A percentile compares a stretch with the other conserved stretches of the same genome.
These are phyloP conservation scores for Mya arenaria DNA, from an alignment of 1,140 invertebrate genomes.

Conservation along the genomic window DNA sequence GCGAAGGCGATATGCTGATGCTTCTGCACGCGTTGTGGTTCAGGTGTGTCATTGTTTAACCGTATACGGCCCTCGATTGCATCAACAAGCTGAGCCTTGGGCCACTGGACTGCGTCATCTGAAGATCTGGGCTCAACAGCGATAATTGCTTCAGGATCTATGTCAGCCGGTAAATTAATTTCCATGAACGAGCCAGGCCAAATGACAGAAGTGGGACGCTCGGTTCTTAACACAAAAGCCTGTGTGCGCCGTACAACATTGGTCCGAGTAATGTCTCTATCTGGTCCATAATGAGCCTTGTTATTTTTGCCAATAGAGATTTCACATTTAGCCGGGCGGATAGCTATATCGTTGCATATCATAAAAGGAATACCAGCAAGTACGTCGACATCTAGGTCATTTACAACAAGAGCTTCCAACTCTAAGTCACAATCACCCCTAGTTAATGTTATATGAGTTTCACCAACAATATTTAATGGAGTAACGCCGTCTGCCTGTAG, in stretches of 20 bases:
- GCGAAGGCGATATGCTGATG: too few relatives aligned
- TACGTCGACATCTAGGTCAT: conserved; percentile 49
- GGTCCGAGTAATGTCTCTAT: not conserved
- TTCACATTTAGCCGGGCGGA: conserved; percentile 40
- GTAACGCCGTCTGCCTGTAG: too few relatives aligned
- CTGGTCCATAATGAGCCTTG: not conserved
- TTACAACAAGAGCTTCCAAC: conserved; percentile 44
- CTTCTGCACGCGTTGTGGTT: too few relatives aligned
- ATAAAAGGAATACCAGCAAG: conserved; percentile 50
- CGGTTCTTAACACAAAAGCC: too few relatives aligned
- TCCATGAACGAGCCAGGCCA: conserved; percentile 57
- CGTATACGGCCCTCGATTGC: not conserved
- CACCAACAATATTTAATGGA: too few relatives aligned
- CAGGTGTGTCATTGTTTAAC: too few relatives aligned
- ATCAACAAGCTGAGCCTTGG: not conserved
- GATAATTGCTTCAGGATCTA: not conserved
- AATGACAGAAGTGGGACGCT: too few relatives aligned
- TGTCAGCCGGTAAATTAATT: not conserved
- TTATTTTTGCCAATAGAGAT: conserved; percentile 5
- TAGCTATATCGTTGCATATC: conserved; percentile 50
- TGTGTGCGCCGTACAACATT: not conserved
- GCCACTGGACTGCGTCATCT: not conserved
- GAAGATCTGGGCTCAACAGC: conserved; percentile 48
- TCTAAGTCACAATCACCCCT: not conserved
- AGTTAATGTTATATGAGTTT: conserved; percentile 3